Conservation (phyloP, 2,888 invertebrate genomes). For the Octonoba sinensis region DNA sequence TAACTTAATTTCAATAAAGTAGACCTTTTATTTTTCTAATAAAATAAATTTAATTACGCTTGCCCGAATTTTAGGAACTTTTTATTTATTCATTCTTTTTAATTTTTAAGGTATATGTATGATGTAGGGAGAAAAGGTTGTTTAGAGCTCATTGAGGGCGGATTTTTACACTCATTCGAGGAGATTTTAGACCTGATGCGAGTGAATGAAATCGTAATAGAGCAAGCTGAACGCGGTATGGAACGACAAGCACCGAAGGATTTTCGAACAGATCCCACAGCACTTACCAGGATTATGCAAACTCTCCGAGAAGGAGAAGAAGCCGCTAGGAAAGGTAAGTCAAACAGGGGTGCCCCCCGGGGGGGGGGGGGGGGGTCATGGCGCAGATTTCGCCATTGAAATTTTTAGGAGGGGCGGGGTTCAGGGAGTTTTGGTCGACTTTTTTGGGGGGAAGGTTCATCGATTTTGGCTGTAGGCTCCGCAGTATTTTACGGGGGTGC, state of each 20-base stretch:
- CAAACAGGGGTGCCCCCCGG: too few relatives aligned
- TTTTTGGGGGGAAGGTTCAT: too few relatives aligned
- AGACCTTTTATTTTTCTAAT: too few relatives aligned
- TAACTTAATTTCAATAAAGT: too few relatives aligned
- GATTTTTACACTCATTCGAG: constrained; percentile 31
- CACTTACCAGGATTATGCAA: background rate
- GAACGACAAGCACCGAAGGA: constrained; percentile 14
- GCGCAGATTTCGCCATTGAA: too few relatives aligned
- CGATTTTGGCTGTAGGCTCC: too few relatives aligned
- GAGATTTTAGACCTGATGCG: constrained; percentile 14
- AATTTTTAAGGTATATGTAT: constrained; percentile 28
- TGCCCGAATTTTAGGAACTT: too few relatives aligned
- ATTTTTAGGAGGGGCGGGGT: too few relatives aligned
- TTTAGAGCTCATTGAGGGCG: constrained; percentile 18
- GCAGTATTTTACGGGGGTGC: too few relatives aligned
- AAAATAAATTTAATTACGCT: too few relatives aligned
- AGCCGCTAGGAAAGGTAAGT: constrained; percentile 22
- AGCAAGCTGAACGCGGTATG: constrained; percentile 3
- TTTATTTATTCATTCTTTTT: background rate
- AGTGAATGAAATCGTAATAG: background rate
- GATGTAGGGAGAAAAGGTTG: constrained; percentile 20
- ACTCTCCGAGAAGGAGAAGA: constrained; percentile 20
- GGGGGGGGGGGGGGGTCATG: too few relatives aligned
- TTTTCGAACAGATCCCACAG: constrained; percentile 1
- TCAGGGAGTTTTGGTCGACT: too few relatives aligned